Evolutionary conservation across 2,888 invertebrate genomes (phyloP), one percentile per base, ranked within the genome.

Genomic region (Tortrix viridana): DNA sequence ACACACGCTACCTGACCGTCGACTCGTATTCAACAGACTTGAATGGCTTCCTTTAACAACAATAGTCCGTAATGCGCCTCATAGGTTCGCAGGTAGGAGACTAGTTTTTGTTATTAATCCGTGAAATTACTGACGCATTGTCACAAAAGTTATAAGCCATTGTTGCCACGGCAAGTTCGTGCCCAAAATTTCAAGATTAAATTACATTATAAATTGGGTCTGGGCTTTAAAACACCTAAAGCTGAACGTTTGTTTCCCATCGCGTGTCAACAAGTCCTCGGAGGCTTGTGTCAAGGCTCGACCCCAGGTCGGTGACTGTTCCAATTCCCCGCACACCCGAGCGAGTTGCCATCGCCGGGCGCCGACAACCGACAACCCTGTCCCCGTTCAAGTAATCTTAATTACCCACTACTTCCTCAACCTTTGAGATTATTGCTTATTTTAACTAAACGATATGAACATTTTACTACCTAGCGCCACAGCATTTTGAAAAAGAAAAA

Each of bases 1-100:
- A 88, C 86, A 85, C 86, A 87, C 83, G 84, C 86, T 90, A 89
- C 89, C 90, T 90, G 89, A 83, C 78, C 81, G 81, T 44, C 52
- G 56, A 57, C 62, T 57, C 79, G 80, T 84, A 82, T 85, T 84
- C 80, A 82, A 83, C 79, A 75, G 73, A 73, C 77, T 85, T 86
- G 82, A 86, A 87, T 86, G 85, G 86, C 81, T 89, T 88, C 88
- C 79, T 81, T 76, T 77, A 74, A 80, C 75, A 77, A 84, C 85
- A 84, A 87, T 83, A 79, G 80, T 77, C 77, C 67, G 78, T 81
- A 78, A 77, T 74, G 70, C 74, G 70, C 74, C 71, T 70, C 74
- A 76, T 75, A 71, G n/a, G n/a, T n/a, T n/a, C 66, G 74, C 89
- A 89, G 89, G 89, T 89, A 89, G 81, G 77, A 66, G 73, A 74